A percentile compares a stretch with the other conserved stretches of the same genome.
phyloP scores from a whole-genome alignment of 1,140 invertebrate species.

The Pogonognathellus flavescens region DNA sequence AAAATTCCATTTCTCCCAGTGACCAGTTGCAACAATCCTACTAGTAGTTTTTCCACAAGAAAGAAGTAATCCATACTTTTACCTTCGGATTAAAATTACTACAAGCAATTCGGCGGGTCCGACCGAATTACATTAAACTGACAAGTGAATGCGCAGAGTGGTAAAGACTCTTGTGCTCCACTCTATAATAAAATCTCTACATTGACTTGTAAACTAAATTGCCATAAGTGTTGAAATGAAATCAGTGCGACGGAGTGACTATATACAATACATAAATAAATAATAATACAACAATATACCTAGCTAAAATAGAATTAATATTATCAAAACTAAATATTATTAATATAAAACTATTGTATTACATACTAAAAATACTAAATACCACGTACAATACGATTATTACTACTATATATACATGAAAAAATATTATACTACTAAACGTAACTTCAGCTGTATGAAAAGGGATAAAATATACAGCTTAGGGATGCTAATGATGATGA shows the following conservation, averaged over 20 bases:
- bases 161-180: constrained; percentile 17
- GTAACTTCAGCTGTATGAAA: not conserved
- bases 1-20: constrained; percentile 22
- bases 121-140: constrained; percentile 28
- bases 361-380: not conserved
- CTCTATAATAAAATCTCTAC: constrained; percentile 1
- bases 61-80: constrained; percentile 10
- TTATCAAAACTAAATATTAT: not conserved
- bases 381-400: too few species aligned
- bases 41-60: constrained; percentile 41
- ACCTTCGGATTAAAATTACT: constrained; percentile 29
- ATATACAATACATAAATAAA: constrained; percentile 8
- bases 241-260: constrained; percentile 47
- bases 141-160: constrained; percentile 1
- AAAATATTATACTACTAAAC: too few species aligned
- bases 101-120: constrained; percentile 33
- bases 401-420: too few species aligned
- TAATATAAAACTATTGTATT: not conserved
- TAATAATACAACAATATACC: not conserved
- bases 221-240: constrained; percentile 45
- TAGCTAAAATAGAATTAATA: constrained; percentile 4
- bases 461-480: too few species aligned
- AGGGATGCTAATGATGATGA: too few species aligned
- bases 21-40: constrained; percentile 24
- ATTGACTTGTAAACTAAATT: constrained; percentile 18